Conservation (phyloP, 2,888 invertebrate genomes). For the Lepas anatifera region DNA sequence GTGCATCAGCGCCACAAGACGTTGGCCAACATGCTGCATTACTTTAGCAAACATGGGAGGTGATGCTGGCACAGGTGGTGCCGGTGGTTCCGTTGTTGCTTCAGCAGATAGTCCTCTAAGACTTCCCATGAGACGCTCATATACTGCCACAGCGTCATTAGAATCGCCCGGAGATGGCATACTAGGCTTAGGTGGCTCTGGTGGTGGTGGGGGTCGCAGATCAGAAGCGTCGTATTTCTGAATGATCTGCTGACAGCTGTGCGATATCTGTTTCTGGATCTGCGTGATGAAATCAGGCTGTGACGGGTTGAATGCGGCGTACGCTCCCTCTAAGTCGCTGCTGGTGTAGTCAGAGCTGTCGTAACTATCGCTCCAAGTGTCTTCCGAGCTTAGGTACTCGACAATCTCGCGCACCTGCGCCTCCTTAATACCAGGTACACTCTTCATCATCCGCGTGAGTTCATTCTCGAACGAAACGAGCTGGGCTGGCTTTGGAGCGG, state of each 20-base stretch:
- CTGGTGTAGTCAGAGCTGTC: slow-evolving; percentile 86
- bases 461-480: slow-evolving; percentile 81
- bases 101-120: slow-evolving; percentile 40
- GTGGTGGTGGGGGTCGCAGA: neutral
- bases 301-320: slow-evolving; percentile 25
- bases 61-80: slow-evolving; percentile 53
- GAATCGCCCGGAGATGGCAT: neutral
- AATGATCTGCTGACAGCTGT: slow-evolving; percentile 76
- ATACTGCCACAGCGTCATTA: slow-evolving; percentile 55
- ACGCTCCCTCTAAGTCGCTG: slow-evolving; percentile 52
- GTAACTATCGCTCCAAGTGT: slow-evolving; percentile 86
- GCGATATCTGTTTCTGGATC: slow-evolving; percentile 70
- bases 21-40: slow-evolving; percentile 80
- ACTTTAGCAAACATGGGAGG: slow-evolving; percentile 47
- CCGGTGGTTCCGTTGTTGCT: slow-evolving; percentile 50
- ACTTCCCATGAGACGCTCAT: slow-evolving; percentile 62
- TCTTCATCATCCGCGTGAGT: slow-evolving; percentile 79
- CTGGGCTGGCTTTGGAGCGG: slow-evolving; percentile 56
- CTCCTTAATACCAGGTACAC: slow-evolving; percentile 78
- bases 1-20: slow-evolving; percentile 79
- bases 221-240: neutral
- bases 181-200: neutral
- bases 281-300: slow-evolving; percentile 27
- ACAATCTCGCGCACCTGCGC: slow-evolving; percentile 85
- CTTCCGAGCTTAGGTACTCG: slow-evolving; percentile 81